A percentile compares a stretch with the other conserved stretches of the same genome.
phyloP scores from a whole-genome alignment of 2,797 vertebrate genomes.

The Myotis vivesi region DNA sequence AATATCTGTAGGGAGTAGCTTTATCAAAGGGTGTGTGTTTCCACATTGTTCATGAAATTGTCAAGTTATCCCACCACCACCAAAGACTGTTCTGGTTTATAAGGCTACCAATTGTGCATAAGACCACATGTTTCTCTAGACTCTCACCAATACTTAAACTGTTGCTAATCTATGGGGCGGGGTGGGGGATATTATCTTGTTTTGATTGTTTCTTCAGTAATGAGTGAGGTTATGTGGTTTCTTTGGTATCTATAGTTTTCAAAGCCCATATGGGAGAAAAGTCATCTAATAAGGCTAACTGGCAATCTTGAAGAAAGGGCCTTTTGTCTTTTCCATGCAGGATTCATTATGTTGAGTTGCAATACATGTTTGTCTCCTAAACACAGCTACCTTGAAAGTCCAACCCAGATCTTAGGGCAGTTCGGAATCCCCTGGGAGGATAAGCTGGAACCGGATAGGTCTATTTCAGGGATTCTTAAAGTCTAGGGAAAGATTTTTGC shows the following conservation, averaged over 20 bases:
- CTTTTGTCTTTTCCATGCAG: conserved; percentile 25
- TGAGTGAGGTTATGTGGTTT: conserved; percentile 32
- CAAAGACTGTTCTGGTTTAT: background rate
- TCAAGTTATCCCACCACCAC: background rate
- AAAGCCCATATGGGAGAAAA: conserved; percentile 13
- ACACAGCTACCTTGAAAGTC: conserved; percentile 16
- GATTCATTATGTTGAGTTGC: conserved; percentile 2
- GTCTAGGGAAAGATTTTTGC: background rate
- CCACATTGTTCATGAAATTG: conserved; percentile 20
- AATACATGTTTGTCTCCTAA: conserved; percentile 41
- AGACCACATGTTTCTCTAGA: background rate
- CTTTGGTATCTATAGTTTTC: conserved; percentile 44
- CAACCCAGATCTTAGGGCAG: background rate
- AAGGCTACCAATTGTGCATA: background rate
- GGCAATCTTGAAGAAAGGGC: background rate
- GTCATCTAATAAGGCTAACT: background rate
- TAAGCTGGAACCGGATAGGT: background rate
- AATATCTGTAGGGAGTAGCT: conserved; percentile 25
- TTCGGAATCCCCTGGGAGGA: background rate
- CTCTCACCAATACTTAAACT: background rate
- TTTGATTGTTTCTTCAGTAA: conserved; percentile 43
- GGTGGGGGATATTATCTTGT: background rate
- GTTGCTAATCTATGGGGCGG: background rate
- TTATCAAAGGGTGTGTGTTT: background rate
- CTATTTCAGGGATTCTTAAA: background rate